Evolutionary conservation across 1,140 invertebrate genomes (phyloP).

Genomic region (Bombus ignitus): DNA sequence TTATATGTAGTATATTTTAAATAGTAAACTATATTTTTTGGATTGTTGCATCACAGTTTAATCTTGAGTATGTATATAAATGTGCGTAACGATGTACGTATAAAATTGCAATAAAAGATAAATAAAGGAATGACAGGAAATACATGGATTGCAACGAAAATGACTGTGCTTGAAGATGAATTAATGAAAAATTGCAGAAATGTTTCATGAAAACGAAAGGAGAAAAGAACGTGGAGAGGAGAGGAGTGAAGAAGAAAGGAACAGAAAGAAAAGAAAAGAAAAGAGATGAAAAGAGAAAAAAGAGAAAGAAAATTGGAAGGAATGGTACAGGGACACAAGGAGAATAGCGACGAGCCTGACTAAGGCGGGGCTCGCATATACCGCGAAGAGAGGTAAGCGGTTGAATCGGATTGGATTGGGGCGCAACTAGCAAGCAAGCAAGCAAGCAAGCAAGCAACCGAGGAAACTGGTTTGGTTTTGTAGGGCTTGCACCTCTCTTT

Average conservation of each 20-base stretch:
- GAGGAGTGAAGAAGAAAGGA: no score
- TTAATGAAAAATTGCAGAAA: neutral
- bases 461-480: slow-evolving; percentile 82
- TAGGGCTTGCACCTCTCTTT: slow-evolving; percentile 81
- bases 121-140: no score
- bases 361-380: slow-evolving; percentile 79
- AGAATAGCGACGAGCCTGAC: slow-evolving; percentile 71
- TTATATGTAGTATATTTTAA: no score
- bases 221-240: no score
- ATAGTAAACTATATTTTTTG: neutral
- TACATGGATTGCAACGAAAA: neutral
- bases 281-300: neutral
- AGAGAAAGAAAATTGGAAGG: neutral
- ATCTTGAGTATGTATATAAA: neutral
- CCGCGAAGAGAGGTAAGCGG: slow-evolving; percentile 78
- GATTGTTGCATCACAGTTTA: neutral
- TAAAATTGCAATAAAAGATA: neutral
- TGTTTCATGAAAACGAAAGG: neutral
- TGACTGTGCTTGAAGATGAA: neutral
- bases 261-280: neutral
- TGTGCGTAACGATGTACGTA: neutral
- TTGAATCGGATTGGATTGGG: slow-evolving; percentile 81
- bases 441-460: slow-evolving; percentile 61
- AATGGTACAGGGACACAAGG: neutral
- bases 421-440: slow-evolving; percentile 71